Conservation (phyloP, 2,113 vertebrate genomes). For the Menidia beryllina region DNA sequence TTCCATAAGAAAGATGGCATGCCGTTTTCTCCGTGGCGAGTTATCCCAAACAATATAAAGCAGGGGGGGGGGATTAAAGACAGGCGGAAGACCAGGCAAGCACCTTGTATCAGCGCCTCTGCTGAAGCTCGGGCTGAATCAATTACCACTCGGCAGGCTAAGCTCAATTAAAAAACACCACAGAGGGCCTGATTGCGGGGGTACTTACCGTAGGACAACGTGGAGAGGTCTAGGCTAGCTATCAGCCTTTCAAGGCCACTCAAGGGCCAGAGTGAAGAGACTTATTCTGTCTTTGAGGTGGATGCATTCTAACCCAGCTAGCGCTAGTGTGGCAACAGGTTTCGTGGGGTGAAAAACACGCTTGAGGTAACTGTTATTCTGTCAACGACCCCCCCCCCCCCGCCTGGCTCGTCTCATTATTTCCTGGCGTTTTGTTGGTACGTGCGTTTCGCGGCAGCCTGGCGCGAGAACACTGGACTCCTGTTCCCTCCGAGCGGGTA, state of each 20-base stretch:
- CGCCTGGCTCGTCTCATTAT: conserved; percentile 50
- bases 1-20: conserved; percentile 99
- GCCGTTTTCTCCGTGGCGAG: conserved; percentile 92
- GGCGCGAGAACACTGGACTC: conserved; percentile 58
- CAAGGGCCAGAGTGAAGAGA: conserved; percentile 81
- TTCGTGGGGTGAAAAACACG: too few species aligned
- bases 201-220: conserved; percentile 86
- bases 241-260: conserved; percentile 84
- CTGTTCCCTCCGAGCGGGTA: conserved; percentile 65
- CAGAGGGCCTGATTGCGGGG: conserved; percentile 83
- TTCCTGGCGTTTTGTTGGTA: conserved; percentile 52
- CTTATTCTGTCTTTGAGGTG: conserved; percentile 82
- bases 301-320: conserved; percentile 66
- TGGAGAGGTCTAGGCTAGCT: conserved; percentile 84
- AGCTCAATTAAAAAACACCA: conserved; percentile 88
- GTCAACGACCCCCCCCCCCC: conserved; percentile 72
- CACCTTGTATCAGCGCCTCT: conserved; percentile 92
- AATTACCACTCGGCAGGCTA: conserved; percentile 89
- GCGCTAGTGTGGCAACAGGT: too few species aligned
- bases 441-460: conserved; percentile 40
- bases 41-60: conserved; percentile 95
- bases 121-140: conserved; percentile 89
- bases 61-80: conserved; percentile 92
- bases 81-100: conserved; percentile 82
- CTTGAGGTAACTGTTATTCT: conserved; percentile 75